phyloP scores from a whole-genome alignment of 2,797 vertebrate species.

The Hylomyscus alleni region DNA sequence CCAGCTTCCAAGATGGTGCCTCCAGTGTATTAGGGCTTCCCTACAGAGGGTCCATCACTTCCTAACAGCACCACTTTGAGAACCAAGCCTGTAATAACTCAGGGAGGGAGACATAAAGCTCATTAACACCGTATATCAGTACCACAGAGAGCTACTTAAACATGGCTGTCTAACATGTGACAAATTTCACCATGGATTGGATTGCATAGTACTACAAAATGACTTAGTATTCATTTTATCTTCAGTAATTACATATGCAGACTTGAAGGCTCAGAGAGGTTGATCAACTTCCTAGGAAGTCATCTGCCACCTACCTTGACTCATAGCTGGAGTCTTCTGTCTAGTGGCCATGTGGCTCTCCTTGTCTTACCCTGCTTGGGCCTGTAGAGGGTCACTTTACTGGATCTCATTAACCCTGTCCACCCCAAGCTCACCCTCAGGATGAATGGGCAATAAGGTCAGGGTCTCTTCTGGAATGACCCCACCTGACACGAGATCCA shows the following conservation, averaged over 20 bases:
- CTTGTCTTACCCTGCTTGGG: neutral
- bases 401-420: neutral
- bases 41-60: neutral
- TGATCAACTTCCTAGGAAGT: slow-evolving; percentile 7
- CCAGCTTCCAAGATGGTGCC: neutral
- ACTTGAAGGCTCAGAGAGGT: slow-evolving; percentile 48
- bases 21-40: neutral
- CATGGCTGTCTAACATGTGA: neutral
- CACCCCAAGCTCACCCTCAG: neutral
- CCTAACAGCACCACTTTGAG: neutral
- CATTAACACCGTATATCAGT: no score
- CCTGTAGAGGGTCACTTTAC: neutral
- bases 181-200: neutral
- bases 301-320: slow-evolving; percentile 30
- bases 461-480: neutral
- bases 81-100: neutral
- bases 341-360: neutral
- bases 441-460: neutral
- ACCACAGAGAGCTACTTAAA: neutral
- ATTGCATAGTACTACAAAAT: neutral
- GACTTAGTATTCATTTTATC: neutral
- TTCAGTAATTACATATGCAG: neutral
- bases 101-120: neutral
- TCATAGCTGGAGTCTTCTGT: neutral
- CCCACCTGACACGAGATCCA: slow-evolving; percentile 71